A percentile compares a stretch with the other conserved stretches of the same genome.
These are phyloP conservation scores for Lipophrys pholis DNA, from an alignment of 2,113 vertebrate species.

Conservation along the genomic window DNA sequence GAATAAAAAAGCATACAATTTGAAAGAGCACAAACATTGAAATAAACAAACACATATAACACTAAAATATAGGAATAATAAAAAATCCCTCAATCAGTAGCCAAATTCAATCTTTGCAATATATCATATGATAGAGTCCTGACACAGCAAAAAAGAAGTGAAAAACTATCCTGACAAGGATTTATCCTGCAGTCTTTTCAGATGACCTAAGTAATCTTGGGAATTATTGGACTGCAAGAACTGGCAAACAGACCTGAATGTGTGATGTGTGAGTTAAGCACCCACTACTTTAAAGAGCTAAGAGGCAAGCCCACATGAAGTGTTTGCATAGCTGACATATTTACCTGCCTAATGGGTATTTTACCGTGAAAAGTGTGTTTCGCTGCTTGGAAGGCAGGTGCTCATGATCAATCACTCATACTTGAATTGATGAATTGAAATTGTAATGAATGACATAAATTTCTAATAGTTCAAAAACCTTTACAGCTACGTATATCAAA, in stretches of 20 bases:
- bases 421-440: neutral
- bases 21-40: too few relatives aligned
- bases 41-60: too few relatives aligned
- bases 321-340: slow-evolving; percentile 67
- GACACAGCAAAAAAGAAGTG: neutral
- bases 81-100: too few relatives aligned
- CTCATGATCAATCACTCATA: slow-evolving; percentile 3
- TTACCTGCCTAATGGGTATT: slow-evolving; percentile 53
- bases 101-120: too few relatives aligned
- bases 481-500: too few relatives aligned
- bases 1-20: too few relatives aligned
- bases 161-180: neutral
- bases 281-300: slow-evolving; percentile 28
- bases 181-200: slow-evolving; percentile 7
- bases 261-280: slow-evolving; percentile 31
- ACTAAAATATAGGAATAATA: too few relatives aligned
- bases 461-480: too few relatives aligned
- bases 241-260: neutral
- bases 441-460: neutral
- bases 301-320: slow-evolving; percentile 40
- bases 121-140: neutral
- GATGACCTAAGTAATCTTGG: slow-evolving; percentile 5
- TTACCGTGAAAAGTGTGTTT: slow-evolving; percentile 38
- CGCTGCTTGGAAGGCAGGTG: slow-evolving; percentile 5
- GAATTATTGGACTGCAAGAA: slow-evolving; percentile 38